phyloP scores from a whole-genome alignment of 2,888 invertebrate genomes.

The Hoplodrina blanda region DNA sequence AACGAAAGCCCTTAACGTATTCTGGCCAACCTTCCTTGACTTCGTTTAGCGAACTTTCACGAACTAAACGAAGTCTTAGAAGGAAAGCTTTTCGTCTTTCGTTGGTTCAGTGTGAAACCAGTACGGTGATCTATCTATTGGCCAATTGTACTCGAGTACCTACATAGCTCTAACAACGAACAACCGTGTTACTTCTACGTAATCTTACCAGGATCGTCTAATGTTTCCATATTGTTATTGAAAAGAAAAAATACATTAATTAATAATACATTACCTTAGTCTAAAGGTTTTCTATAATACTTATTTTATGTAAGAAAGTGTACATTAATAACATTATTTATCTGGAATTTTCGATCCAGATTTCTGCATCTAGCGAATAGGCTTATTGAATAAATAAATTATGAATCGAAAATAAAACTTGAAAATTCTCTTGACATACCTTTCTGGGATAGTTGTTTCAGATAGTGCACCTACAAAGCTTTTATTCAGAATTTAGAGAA shows the following conservation, averaged over 20 bases:
- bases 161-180: conserved; percentile 70
- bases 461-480: conserved; percentile 23
- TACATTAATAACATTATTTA: not conserved
- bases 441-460: not conserved
- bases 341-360: not conserved
- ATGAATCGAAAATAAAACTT: not conserved
- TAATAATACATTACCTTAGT: conserved; percentile 70
- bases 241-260: conserved; percentile 86
- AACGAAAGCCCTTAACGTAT: conserved; percentile 3
- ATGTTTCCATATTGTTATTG: conserved; percentile 86
- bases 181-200: conserved; percentile 71
- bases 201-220: conserved; percentile 89
- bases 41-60: conserved; percentile 5
- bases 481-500: conserved; percentile 15
- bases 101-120: conserved; percentile 18
- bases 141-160: conserved; percentile 71
- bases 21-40: conserved; percentile 2
- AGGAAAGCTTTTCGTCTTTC: conserved; percentile 9
- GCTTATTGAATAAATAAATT: no score
- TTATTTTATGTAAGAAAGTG: conserved; percentile 41
- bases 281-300: conserved; percentile 35
- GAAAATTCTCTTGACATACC: not conserved
- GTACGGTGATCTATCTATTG: conserved; percentile 56
- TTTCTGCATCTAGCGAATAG: no score
- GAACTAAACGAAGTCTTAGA: not conserved